phyloP scores from a whole-genome alignment of 2,888 invertebrate genomes.

The Brenthis hecate region DNA sequence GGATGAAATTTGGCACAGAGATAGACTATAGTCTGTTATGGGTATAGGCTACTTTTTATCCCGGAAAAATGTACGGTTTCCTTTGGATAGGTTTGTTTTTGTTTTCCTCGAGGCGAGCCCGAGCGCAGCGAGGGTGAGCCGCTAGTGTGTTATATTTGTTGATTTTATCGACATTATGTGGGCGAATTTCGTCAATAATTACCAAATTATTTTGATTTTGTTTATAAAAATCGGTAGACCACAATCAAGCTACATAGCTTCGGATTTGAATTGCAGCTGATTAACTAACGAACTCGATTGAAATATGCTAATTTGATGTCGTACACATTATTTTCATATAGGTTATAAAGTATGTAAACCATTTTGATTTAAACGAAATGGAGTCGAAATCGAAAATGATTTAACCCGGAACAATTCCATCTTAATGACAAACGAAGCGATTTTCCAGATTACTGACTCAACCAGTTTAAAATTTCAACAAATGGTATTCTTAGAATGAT shows the following conservation, averaged over 20 bases:
- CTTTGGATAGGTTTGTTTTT: too few species aligned
- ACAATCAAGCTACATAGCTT: background rate
- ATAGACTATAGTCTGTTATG: too few species aligned
- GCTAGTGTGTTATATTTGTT: too few species aligned
- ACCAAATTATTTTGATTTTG: constrained; percentile 5
- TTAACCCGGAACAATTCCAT: background rate
- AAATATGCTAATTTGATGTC: constrained; percentile 12
- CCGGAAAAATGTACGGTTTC: too few species aligned
- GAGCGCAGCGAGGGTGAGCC: too few species aligned
- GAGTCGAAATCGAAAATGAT: background rate
- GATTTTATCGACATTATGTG: background rate
- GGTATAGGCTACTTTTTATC: too few species aligned
- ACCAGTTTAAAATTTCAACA: too few species aligned
- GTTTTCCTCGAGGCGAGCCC: too few species aligned
- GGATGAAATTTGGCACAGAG: too few species aligned
- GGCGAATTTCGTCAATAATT: background rate
- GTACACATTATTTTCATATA: constrained; percentile 16
- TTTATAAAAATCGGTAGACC: background rate
- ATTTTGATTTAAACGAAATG: constrained; percentile 2
- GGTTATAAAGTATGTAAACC: background rate
- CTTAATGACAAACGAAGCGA: constrained; percentile 1
- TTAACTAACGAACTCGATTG: constrained; percentile 17
- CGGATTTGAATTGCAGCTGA: constrained; percentile 12
- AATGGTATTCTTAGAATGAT: too few species aligned
- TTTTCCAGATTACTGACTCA: background rate